phyloP scores from a whole-genome alignment of 2,888 invertebrate species.

The Drosophila greeni region DNA sequence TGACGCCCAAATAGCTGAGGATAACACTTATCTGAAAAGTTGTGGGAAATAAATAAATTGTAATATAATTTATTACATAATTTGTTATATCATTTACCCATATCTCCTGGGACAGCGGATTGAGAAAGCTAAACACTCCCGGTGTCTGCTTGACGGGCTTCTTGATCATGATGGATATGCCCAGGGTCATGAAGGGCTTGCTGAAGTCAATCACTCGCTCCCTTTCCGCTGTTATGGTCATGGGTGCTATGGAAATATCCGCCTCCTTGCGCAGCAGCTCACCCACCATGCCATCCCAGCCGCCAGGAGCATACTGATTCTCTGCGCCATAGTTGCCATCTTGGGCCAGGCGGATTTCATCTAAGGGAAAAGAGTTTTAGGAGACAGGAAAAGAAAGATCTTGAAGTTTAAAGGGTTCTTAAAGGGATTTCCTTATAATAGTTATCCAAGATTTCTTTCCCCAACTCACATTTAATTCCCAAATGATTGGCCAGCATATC shows the following conservation, averaged over 20 bases:
- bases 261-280: constrained; percentile 95
- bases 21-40: constrained; percentile 83
- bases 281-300: constrained; percentile 93
- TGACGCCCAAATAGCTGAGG: constrained; percentile 96
- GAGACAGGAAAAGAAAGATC: no score
- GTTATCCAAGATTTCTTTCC: neutral
- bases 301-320: constrained; percentile 85
- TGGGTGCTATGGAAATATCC: constrained; percentile 95
- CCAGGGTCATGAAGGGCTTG: constrained; percentile 97
- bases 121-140: constrained; percentile 98
- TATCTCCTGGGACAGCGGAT: constrained; percentile 97
- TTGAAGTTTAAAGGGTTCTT: neutral
- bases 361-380: constrained; percentile 81
- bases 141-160: constrained; percentile 93
- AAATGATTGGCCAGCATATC: constrained; percentile 88
- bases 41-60: no score
- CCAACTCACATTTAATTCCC: constrained; percentile 89
- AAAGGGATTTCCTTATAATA: no score
- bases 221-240: constrained; percentile 95
- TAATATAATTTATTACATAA: no score
- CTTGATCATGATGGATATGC: constrained; percentile 96
- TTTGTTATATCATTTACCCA: constrained; percentile 85
- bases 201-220: constrained; percentile 98
- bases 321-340: constrained; percentile 91
- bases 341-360: constrained; percentile 90